Conservation (phyloP, 1,140 invertebrate genomes). For the Drosophila pseudoananassae region DNA sequence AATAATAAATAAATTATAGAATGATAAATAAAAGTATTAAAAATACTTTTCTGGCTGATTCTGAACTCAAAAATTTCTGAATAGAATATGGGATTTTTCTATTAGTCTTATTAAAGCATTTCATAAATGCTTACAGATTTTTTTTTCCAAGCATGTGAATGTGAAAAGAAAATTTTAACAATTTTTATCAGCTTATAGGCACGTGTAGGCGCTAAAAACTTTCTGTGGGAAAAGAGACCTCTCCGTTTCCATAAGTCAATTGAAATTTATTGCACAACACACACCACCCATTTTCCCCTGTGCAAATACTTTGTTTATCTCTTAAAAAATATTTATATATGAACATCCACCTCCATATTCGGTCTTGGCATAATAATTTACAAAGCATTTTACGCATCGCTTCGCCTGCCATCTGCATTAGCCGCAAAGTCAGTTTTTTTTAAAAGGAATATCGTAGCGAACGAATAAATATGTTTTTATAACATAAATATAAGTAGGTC, state of each 20-base stretch:
- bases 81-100: background rate
- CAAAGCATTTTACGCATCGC: slow-evolving; percentile 76
- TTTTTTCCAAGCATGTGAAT: background rate
- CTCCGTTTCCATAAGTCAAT: slow-evolving; percentile 66
- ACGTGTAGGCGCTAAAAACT: slow-evolving; percentile 45
- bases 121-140: no score
- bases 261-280: slow-evolving; percentile 65
- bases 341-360: background rate
- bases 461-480: slow-evolving; percentile 50
- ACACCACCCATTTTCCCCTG: slow-evolving; percentile 17
- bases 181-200: slow-evolving; percentile 29
- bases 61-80: background rate
- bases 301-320: slow-evolving; percentile 56
- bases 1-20: background rate
- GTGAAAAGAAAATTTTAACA: slow-evolving; percentile 39
- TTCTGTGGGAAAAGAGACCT: slow-evolving; percentile 32
- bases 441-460: slow-evolving; percentile 16
- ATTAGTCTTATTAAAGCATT: no score
- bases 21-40: background rate
- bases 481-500: slow-evolving; percentile 50
- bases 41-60: no score
- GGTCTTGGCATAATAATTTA: slow-evolving; percentile 66
- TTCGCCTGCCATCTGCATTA: slow-evolving; percentile 76
- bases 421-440: slow-evolving; percentile 69
- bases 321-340: slow-evolving; percentile 50